These are phyloP conservation scores for Aphidius gifuensis DNA, from an alignment of 1,140 invertebrate species.

Conservation along the genomic window DNA sequence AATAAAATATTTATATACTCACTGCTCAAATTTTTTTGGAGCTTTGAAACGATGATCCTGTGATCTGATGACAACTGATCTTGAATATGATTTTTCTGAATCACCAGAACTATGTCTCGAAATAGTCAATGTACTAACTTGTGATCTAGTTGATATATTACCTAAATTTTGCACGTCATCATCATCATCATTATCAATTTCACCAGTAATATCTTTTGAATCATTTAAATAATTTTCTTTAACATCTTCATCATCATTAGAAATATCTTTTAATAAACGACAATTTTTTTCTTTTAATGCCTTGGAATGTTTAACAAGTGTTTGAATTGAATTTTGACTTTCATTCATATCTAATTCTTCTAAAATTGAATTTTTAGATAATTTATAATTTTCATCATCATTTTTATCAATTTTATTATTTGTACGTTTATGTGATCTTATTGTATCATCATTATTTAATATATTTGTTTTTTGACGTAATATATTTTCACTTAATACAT, in stretches of 20 bases:
- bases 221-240: slow-evolving; percentile 23
- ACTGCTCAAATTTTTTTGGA: slow-evolving; percentile 51
- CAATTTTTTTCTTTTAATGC: slow-evolving; percentile 46
- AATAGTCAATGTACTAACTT: slow-evolving; percentile 47
- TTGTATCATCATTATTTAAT: too few relatives aligned
- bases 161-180: slow-evolving; percentile 35
- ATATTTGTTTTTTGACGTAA: too few relatives aligned
- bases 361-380: slow-evolving; percentile 31
- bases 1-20: slow-evolving; percentile 31
- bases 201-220: neutral
- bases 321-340: slow-evolving; percentile 45
- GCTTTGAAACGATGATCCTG: slow-evolving; percentile 44
- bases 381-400: too few relatives aligned
- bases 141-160: slow-evolving; percentile 44
- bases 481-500: too few relatives aligned
- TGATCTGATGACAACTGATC: slow-evolving; percentile 47
- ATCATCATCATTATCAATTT: slow-evolving; percentile 18
- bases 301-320: slow-evolving; percentile 43
- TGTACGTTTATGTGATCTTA: too few relatives aligned
- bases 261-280: slow-evolving; percentile 40
- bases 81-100: slow-evolving; percentile 47
- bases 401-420: too few relatives aligned
- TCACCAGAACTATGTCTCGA: slow-evolving; percentile 48
- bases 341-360: slow-evolving; percentile 42
- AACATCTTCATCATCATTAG: slow-evolving; percentile 33